Base-by-base conservation (phyloP, 2,113 vertebrate genomes). In the Acrocephalus arundinaceus region DNA sequence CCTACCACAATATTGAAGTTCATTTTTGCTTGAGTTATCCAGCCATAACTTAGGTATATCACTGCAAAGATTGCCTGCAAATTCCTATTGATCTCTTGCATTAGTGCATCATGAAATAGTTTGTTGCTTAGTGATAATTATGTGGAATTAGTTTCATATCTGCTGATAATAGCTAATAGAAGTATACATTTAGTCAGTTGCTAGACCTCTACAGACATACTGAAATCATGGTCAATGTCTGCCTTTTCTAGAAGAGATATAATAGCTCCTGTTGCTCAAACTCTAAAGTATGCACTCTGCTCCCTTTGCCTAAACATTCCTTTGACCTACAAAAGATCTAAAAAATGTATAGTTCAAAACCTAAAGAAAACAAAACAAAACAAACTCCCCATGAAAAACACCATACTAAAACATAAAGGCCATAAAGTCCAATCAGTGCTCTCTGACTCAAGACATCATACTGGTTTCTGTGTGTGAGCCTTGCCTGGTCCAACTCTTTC, bases 371-470 rank as follows among this genome's bases (percentile, higher is more conserved):
- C 5, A 54, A 59, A 68, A 31, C 7, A 37, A 48, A 89, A 55
- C 8, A 49, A 46, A 1, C 2, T 9, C 14, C 10, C 1, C 0
- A 3, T 1, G 11, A 43, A 75, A 79, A 63, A 1, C 30, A 43
- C 6, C 11, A n/a, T 68, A 30, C 10, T 13, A 12, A 63, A 83
- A 76, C 11, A 14, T 19, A 54, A 84, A 39, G 45, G 20, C 41
- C 13, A 9, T 27, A 13, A 10, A 65, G 23, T 55, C 17, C 49
- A 41, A 33, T 51, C 72, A 51, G 3, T 13, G 33, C 13, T 45
- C 20, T 82, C 30, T 87, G 59, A 48, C 33, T 70, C 41, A 14
- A 73, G n/a, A 70, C 18, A 57, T 37, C 3, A 3, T 39, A 35
- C 37, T 43, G 10, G 11, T 46, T 88, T 83, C 59, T 48, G 2